phyloP scores from a whole-genome alignment of 2,888 invertebrate species.

The Chloromyia formosa region DNA sequence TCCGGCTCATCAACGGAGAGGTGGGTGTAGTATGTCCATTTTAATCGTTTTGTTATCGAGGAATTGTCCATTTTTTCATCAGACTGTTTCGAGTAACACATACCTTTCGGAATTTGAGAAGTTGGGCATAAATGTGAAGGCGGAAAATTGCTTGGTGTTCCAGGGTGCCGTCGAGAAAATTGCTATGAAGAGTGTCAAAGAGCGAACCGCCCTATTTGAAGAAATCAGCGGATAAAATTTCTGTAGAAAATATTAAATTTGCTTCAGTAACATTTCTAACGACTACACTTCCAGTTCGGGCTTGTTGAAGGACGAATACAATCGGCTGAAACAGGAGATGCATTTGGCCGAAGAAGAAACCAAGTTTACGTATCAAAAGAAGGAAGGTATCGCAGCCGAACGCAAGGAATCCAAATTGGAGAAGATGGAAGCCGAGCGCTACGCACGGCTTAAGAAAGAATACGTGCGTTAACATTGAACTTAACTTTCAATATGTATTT shows the following conservation, averaged over 20 bases:
- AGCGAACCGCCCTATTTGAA: constrained; percentile 95
- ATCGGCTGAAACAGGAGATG: constrained; percentile 90
- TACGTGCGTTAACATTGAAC: constrained; percentile 68
- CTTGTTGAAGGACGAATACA: constrained; percentile 95
- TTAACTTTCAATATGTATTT: constrained; percentile 13
- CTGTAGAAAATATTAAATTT: too few relatives aligned
- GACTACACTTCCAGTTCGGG: constrained; percentile 79
- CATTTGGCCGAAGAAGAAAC: constrained; percentile 97
- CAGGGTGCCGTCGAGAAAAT: constrained; percentile 99
- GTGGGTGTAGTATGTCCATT: constrained; percentile 65
- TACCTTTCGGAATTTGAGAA: constrained; percentile 91
- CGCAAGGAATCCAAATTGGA: constrained; percentile 97
- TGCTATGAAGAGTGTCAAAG: constrained; percentile 99
- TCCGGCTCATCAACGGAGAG: constrained; percentile 91
- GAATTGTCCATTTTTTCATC: constrained; percentile 45
- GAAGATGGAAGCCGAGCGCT: constrained; percentile 98
- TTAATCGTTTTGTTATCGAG: not conserved
- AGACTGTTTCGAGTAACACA: constrained; percentile 84
- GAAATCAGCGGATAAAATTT: constrained; percentile 92
- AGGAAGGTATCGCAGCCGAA: constrained; percentile 98
- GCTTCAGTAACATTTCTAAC: too few relatives aligned
- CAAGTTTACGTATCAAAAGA: constrained; percentile 97
- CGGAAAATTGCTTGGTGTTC: constrained; percentile 98
- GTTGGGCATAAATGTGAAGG: constrained; percentile 97
- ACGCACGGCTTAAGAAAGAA: constrained; percentile 91